Base-by-base conservation (phyloP, 2,888 invertebrate species). In the Scaptomyza reducta region DNA sequence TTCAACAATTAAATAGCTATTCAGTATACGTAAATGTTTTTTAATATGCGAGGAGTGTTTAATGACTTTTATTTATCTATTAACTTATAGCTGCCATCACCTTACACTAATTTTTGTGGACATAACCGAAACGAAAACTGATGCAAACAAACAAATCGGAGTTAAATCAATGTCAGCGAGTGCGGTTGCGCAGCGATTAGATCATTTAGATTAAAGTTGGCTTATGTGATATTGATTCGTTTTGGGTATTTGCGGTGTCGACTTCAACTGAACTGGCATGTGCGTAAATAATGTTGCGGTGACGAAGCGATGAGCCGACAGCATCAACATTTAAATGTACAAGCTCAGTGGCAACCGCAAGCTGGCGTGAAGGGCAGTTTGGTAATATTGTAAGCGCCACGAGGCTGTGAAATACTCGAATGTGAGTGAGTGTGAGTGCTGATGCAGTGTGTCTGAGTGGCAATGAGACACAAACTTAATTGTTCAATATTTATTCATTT, bases 381-480 rank as follows among this genome's bases (percentile, higher is more conserved):
- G 74, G 81, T 83, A 87, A 83, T 85, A 63, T 79, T 83, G 86
- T 83, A 85, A 74, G 82, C 83, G 66, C 74, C 56, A 67, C 87
- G 87, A 83, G 82, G 82, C 86, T 83, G 85, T 69, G 86, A 82
- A 77, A 60, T 56, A 68, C 54, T 73, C 56, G 66, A 41, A 44
- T 62, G 50, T 58, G 65, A 64, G 50, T 58, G 65, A 64, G 65
- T 70, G 51, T 58, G 60, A 56, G 57, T 64, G 54, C 69, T 35
- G 31, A 49, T 40, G 47, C 55, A 54, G 57, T 70, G 60, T 50
- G 62, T 38, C 16, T 62, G 60, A 74, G 73, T 74, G 74, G 78
- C 77, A 75, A 75, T 75, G 78, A 75, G 74, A 75, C 70, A 76
- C 70, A 77, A 77, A 77, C 60, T 74, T 77, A 77, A 77, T 75